phyloP scores from a whole-genome alignment of 30 jellyfish, hydroid and myxozoan genomes.

The Cassiopea andromeda region DNA sequence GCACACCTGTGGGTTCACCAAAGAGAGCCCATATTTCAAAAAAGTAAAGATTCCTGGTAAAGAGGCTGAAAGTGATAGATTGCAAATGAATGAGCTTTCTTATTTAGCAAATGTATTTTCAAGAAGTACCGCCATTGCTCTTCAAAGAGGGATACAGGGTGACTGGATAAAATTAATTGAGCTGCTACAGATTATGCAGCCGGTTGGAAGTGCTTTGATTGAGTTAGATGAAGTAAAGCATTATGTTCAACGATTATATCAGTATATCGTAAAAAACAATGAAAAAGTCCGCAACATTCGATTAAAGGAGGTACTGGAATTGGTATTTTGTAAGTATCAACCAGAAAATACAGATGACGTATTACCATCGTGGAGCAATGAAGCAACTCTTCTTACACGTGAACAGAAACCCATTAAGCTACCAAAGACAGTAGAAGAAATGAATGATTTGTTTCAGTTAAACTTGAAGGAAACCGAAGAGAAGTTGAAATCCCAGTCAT shows the following conservation, averaged over 20 bases:
- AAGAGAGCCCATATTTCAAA: not conserved
- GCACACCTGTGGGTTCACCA: too few species aligned
- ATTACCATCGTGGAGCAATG: slow-evolving; percentile 2
- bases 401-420: not conserved
- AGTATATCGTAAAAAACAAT: slow-evolving; percentile 24
- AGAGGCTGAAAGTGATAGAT: slow-evolving; percentile 4
- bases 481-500: slow-evolving; percentile 45
- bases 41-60: not conserved
- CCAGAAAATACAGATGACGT: not conserved
- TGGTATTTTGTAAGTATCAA: slow-evolving; percentile 45
- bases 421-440: not conserved
- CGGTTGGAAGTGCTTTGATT: slow-evolving; percentile 59
- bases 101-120: slow-evolving; percentile 54
- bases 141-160: slow-evolving; percentile 76
- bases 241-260: slow-evolving; percentile 62
- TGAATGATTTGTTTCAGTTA: not conserved
- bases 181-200: slow-evolving; percentile 58
- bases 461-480: slow-evolving; percentile 47
- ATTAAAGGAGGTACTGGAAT: slow-evolving; percentile 36
- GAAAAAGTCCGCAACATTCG: slow-evolving; percentile 33
- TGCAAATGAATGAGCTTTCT: slow-evolving; percentile 45
- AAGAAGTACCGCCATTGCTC: slow-evolving; percentile 58
- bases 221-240: slow-evolving; percentile 55
- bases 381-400: not conserved
- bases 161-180: slow-evolving; percentile 88